Evolutionary conservation across 1,140 invertebrate genomes (phyloP).

Genomic region (Harpegnathos saltator): DNA sequence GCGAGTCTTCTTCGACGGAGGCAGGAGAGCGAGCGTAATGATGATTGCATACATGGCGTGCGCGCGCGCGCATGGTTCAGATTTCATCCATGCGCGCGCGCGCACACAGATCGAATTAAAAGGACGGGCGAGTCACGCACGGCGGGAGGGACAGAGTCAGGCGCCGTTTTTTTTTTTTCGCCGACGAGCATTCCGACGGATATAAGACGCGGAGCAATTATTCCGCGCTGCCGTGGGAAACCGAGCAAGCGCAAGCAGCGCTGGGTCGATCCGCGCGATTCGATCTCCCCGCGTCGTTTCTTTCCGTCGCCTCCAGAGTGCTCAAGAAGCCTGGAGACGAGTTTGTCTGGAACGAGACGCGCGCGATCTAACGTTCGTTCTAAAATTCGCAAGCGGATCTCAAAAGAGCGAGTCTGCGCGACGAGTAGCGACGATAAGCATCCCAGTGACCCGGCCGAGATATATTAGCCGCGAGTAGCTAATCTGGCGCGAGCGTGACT

Average conservation of each 20-base stretch:
- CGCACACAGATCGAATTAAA: conserved; percentile 14
- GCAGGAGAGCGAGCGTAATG: conserved; percentile 15
- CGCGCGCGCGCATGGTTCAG: background rate
- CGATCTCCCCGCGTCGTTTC: background rate
- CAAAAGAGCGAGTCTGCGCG: conserved; percentile 39
- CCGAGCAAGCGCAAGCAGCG: no score
- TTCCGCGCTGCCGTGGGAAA: no score
- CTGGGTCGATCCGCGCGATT: no score
- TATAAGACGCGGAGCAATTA: no score
- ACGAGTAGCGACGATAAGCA: conserved; percentile 33
- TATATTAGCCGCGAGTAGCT: conserved; percentile 54
- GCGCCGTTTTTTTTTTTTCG: no score
- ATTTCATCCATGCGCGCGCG: conserved; percentile 11
- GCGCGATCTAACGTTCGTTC: background rate
- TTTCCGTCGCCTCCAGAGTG: no score
- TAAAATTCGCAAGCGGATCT: conserved; percentile 14
- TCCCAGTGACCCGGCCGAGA: conserved; percentile 52
- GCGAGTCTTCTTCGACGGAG: conserved; percentile 22
- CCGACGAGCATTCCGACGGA: no score
- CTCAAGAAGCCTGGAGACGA: no score
- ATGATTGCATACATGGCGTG: conserved; percentile 44
- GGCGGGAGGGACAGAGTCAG: background rate
- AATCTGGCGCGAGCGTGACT: conserved; percentile 48
- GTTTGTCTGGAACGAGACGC: no score
- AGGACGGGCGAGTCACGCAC: background rate